phyloP scores from a whole-genome alignment of 2,113 vertebrate genomes.

The Tetrao urogallus region DNA sequence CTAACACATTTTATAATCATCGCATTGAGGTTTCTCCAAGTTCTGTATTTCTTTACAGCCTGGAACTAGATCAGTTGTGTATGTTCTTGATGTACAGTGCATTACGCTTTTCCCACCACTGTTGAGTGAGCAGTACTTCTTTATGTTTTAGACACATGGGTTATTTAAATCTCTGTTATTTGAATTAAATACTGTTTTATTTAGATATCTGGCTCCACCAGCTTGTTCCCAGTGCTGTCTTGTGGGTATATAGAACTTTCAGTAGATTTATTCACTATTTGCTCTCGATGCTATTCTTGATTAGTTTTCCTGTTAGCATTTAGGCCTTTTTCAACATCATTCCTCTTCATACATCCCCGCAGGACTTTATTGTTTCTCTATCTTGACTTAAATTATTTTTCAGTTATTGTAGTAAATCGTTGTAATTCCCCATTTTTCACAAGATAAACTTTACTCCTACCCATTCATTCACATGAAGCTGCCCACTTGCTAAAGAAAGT shows the following conservation, averaged over 20 bases:
- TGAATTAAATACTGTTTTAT: background rate
- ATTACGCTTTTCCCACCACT: background rate
- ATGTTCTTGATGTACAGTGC: slow-evolving; percentile 16
- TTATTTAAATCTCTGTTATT: slow-evolving; percentile 2
- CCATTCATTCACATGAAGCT: background rate
- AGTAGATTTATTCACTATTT: background rate
- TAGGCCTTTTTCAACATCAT: background rate
- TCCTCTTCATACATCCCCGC: background rate
- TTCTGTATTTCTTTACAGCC: background rate
- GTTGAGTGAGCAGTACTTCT: background rate
- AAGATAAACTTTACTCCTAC: background rate
- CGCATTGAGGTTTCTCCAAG: background rate
- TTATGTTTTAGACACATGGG: background rate
- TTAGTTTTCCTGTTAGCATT: background rate
- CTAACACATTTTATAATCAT: background rate
- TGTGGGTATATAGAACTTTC: background rate
- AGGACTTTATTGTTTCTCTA: background rate
- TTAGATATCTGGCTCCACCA: background rate
- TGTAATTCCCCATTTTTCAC: background rate
- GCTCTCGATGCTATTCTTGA: background rate
- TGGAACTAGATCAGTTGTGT: background rate
- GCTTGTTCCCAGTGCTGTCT: background rate
- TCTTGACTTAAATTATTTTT: background rate
- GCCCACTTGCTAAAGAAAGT: background rate
- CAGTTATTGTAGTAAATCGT: background rate